phyloP scores from a whole-genome alignment of 2,888 invertebrate genomes.

The Platycheirus albimanus region DNA sequence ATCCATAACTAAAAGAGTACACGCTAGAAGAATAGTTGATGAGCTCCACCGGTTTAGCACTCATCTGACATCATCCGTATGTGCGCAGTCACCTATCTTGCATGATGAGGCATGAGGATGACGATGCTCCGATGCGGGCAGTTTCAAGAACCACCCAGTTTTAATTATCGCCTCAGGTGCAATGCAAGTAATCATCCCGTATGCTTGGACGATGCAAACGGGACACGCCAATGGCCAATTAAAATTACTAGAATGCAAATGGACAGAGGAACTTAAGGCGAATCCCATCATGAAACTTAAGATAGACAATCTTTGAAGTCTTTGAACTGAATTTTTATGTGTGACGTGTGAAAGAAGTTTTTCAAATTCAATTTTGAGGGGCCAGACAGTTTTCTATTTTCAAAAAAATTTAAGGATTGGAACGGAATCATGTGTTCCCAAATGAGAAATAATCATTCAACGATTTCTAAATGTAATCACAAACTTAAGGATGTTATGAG shows the following conservation, averaged over 20 bases:
- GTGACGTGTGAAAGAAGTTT: no score
- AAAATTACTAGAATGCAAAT: constrained; percentile 48
- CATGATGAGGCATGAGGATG: no score
- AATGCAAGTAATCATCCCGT: constrained; percentile 39
- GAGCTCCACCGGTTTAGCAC: constrained; percentile 51
- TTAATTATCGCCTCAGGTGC: constrained; percentile 67
- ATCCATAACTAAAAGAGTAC: constrained; percentile 32
- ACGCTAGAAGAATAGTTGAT: constrained; percentile 51
- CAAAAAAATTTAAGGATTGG: no score
- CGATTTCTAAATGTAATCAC: no score
- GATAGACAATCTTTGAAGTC: no score
- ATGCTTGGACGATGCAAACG: constrained; percentile 13
- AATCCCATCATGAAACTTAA: no score
- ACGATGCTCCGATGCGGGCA: background rate
- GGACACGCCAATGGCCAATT: constrained; percentile 56
- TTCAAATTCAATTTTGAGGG: no score
- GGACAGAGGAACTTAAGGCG: background rate
- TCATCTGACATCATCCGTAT: constrained; percentile 41
- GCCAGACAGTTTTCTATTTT: no score
- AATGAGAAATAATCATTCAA: no score
- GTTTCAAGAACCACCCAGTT: constrained; percentile 58
- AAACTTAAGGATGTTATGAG: no score
- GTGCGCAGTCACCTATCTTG: constrained; percentile 9
- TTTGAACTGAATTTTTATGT: no score
- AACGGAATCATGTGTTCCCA: no score